A percentile compares a stretch with the other conserved stretches of the same genome.
Conservation (phyloP, 2,113 vertebrate species). For the Microcebus murinus region DNA sequence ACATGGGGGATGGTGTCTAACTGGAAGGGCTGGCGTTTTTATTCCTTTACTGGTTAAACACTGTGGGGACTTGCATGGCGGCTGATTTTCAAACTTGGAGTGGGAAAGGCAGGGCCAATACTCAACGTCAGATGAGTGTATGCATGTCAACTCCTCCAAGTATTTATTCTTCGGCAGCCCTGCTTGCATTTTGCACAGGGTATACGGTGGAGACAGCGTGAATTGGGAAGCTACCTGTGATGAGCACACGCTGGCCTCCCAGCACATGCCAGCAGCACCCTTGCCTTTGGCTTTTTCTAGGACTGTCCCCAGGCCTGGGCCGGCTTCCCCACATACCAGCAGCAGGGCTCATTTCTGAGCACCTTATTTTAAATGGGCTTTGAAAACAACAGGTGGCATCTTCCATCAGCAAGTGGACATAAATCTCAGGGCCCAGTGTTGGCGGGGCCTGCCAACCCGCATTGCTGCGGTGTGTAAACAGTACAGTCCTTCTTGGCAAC, state of each 20-base stretch:
- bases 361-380: constrained; percentile 27
- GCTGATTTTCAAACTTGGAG: not conserved
- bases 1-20: rapidly evolving
- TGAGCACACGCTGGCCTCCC: not conserved
- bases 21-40: not conserved
- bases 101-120: not conserved
- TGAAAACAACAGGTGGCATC: constrained; percentile 68
- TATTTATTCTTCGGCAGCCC: not conserved
- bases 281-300: not conserved
- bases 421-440: not conserved
- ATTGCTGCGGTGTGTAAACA: not conserved
- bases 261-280: rapidly evolving
- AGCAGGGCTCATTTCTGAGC: not conserved
- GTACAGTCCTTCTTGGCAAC: not conserved
- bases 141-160: not conserved
- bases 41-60: not conserved
- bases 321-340: not conserved
- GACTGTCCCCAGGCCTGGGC: not conserved
- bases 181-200: not conserved
- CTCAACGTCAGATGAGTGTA: not conserved
- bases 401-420: not conserved
- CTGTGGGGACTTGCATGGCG: not conserved
- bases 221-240: not conserved
- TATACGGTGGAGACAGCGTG: rapidly evolving
- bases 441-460: not conserved